A percentile compares a stretch with the other conserved stretches of the same genome.
These are phyloP conservation scores for Characodon lateralis DNA, from an alignment of 2,797 vertebrate genomes.

Conservation along the genomic window DNA sequence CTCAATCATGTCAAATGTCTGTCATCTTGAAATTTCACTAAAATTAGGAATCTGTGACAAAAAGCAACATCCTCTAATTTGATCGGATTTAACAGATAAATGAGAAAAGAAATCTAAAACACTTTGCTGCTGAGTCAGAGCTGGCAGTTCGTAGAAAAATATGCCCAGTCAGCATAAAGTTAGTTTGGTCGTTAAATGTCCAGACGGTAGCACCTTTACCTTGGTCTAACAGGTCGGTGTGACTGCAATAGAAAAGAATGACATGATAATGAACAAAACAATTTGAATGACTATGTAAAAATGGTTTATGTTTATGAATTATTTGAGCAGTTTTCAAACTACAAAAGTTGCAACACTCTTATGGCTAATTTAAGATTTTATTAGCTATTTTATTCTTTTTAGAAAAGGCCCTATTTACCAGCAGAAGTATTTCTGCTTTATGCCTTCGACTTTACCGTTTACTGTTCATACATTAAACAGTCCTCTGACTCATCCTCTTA, in stretches of 20 bases:
- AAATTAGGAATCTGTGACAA: not conserved
- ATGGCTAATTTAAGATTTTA: not conserved
- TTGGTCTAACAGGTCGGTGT: too few species aligned
- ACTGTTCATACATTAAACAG: not conserved
- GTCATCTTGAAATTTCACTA: not conserved
- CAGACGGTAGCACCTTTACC: not conserved
- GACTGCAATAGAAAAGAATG: not conserved
- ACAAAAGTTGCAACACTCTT: not conserved
- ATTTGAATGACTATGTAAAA: not conserved
- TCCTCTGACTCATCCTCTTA: not conserved
- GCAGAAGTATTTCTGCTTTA: not conserved
- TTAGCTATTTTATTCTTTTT: not conserved
- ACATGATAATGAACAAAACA: not conserved
- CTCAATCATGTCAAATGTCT: not conserved
- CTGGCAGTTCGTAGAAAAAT: too few species aligned
- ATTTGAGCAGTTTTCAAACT: not conserved
- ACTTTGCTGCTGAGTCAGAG: not conserved
- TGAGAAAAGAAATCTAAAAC: not conserved
- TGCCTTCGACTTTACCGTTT: not conserved
- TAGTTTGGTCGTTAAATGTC: not conserved
- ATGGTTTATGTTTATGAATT: too few species aligned
- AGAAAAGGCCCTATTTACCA: not conserved
- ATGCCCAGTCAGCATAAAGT: not conserved
- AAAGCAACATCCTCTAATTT: not conserved
- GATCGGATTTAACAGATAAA: not conserved